Base-by-base conservation (phyloP, 2,888 invertebrate species). In the Morinoia aosen region DNA sequence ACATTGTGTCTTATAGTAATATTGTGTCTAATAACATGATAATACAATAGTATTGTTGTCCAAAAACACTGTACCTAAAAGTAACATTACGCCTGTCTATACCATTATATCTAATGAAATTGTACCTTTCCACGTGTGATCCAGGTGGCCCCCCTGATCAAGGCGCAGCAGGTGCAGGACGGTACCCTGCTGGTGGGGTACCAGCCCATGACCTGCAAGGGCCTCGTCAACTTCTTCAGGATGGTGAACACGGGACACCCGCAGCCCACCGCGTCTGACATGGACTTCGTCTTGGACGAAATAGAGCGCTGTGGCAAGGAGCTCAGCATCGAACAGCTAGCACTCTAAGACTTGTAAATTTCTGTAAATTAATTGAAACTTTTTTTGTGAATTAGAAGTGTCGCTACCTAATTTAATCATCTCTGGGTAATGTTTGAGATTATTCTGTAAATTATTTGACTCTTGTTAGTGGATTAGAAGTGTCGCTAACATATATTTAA, bases 151-250 rank as follows among this genome's bases (percentile, higher is more conserved):
- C 98, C 98, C 14, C 98, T 98, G 97, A 98, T 98, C 93, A 98
- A 98, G 97, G 98, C 98, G 97, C 97, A 97, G 8, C 97, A 98
- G 97, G 98, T 98, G 0, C 97, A 98, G 88, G 97, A 97, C 58
- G 98, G 98, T 0, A 97, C 97, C 0, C 97, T 98, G 88, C 98
- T 98, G 98, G 97, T 98, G n/a, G 98, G 98, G 0, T 98, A 98
- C 97, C 98, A 98, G 25, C 98, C 98, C 0, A 97, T 98, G 56
- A 97, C 97, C 3, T 97, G 98, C 96, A 98, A 98, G 94, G 97
- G 98, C 12, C 97, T 98, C 96, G 98, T 98, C 95, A 98, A 98
- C 97, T 98, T 98, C 97, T 98, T 98, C 97, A 98, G 98, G 33
- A 97, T 98, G 97, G 98, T 98, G 0, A 98, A 98, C 95, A 98